phyloP scores from a whole-genome alignment of 2,797 vertebrate species.

The Poeciliopsis infans region DNA sequence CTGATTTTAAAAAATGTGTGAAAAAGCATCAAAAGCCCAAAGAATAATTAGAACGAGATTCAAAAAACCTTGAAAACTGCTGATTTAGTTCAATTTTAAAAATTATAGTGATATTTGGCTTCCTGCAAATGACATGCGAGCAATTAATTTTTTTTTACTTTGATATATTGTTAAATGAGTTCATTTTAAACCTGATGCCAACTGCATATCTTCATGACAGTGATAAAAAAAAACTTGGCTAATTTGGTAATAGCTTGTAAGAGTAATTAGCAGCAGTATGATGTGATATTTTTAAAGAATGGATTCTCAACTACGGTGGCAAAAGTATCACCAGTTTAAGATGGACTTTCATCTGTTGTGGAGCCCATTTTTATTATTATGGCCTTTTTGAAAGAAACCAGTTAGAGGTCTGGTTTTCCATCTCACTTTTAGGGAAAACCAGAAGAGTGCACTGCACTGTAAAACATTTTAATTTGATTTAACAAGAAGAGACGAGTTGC shows the following conservation, averaged over 20 bases:
- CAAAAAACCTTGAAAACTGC: neutral
- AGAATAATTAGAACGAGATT: neutral
- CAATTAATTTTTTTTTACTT: neutral
- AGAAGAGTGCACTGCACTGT: neutral
- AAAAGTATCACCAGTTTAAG: neutral
- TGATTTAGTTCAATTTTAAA: neutral
- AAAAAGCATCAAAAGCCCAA: neutral
- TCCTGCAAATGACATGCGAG: neutral
- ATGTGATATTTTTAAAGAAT: neutral
- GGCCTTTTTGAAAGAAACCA: neutral
- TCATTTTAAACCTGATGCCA: conserved; percentile 16
- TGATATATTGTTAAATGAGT: neutral
- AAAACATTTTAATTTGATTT: too few species aligned
- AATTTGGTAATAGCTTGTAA: neutral
- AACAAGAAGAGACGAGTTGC: too few species aligned
- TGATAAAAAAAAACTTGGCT: neutral
- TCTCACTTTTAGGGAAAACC: neutral
- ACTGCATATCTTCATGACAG: neutral
- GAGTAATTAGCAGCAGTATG: neutral
- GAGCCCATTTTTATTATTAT: neutral
- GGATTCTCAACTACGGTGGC: neutral
- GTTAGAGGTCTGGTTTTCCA: neutral
- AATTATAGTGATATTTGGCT: neutral
- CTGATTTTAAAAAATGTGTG: neutral
- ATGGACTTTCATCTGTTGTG: neutral